These are phyloP conservation scores for Cataglyphis hispanica DNA, from an alignment of 1,140 invertebrate species.

Conservation along the genomic window DNA sequence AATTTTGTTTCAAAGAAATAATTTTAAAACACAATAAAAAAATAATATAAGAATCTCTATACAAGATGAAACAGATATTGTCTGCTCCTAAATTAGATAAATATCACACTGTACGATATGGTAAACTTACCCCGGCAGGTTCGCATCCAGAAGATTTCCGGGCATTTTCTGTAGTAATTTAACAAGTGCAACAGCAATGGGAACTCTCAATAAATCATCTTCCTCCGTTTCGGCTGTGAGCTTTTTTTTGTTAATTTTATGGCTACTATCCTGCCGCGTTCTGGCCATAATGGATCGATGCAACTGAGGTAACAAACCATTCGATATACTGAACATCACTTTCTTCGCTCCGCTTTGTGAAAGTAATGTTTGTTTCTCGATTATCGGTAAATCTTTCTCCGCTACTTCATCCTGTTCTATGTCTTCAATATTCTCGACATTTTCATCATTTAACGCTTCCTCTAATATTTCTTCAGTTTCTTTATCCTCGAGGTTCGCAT, in stretches of 20 bases:
- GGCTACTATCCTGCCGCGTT: constrained; percentile 91
- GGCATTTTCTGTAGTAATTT: constrained; percentile 97
- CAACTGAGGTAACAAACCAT: constrained; percentile 89
- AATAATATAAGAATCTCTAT: constrained; percentile 7
- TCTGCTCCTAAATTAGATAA: not conserved
- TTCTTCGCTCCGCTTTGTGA: constrained; percentile 91
- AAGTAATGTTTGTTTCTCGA: constrained; percentile 88
- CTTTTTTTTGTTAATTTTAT: constrained; percentile 93
- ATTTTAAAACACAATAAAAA: not conserved
- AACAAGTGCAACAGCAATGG: constrained; percentile 96
- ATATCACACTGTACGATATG: not conserved
- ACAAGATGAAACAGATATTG: not conserved
- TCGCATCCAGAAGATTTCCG: constrained; percentile 90
- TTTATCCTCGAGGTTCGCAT: constrained; percentile 76
- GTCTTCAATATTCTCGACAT: constrained; percentile 68
- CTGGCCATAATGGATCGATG: constrained; percentile 90
- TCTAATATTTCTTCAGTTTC: constrained; percentile 78
- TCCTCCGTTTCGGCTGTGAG: constrained; percentile 91
- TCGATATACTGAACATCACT: constrained; percentile 88
- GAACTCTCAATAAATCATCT: constrained; percentile 95
- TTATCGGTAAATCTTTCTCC: constrained; percentile 80
- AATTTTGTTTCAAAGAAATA: constrained; percentile 10
- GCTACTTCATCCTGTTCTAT: constrained; percentile 70
- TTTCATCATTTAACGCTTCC: constrained; percentile 77
- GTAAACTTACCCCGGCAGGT: constrained; percentile 91